phyloP scores from a whole-genome alignment of 2,113 vertebrate species.

The Gallinago undulata region DNA sequence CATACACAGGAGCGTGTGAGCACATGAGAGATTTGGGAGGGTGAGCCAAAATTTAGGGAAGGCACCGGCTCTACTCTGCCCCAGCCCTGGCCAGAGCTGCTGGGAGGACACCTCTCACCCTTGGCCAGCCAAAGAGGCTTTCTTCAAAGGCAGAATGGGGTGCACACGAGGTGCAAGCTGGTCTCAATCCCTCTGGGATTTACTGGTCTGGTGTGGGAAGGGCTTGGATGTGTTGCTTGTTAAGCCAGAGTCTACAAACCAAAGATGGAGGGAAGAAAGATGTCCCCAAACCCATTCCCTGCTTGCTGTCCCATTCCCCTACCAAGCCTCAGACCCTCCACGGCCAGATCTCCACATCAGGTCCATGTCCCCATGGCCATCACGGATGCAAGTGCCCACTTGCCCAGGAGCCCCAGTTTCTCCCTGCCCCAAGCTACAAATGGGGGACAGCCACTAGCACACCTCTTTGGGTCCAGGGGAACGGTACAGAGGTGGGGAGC shows the following conservation, averaged over 20 bases:
- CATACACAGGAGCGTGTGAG: background rate
- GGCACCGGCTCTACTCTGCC: background rate
- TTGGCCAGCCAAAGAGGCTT: background rate
- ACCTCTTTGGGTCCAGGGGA: background rate
- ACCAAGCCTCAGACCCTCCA: background rate
- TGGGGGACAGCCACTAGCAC: rapidly evolving
- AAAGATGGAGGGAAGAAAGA: background rate
- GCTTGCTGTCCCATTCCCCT: background rate
- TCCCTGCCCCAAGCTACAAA: background rate
- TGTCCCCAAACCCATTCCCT: background rate
- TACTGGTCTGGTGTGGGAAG: background rate
- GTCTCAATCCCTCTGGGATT: background rate
- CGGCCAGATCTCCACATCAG: background rate
- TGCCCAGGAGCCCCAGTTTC: background rate
- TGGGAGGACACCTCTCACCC: background rate
- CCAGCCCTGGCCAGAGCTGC: background rate
- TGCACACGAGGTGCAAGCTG: background rate
- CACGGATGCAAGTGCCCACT: rapidly evolving
- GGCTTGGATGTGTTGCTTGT: background rate
- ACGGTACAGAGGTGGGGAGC: background rate
- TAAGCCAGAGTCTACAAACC: background rate
- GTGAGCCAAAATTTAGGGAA: background rate
- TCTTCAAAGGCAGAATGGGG: background rate
- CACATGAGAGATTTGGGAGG: background rate
- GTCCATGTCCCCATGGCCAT: background rate